Base-by-base conservation (phyloP, 2,888 invertebrate species). In the Dynastes hyllus region DNA sequence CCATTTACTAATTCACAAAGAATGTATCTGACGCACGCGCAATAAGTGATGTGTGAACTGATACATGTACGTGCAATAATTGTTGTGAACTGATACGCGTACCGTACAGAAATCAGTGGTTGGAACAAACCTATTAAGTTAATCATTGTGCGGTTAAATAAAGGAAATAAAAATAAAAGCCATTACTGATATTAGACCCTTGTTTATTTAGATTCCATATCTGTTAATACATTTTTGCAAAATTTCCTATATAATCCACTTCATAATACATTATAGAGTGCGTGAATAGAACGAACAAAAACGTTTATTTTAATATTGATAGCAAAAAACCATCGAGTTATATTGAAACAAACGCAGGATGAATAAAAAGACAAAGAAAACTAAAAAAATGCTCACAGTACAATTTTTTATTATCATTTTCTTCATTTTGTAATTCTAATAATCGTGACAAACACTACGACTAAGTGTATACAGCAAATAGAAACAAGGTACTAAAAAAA, bases 391-490 rank as follows among this genome's bases (percentile, higher is more conserved):
- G 61, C 55, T 85, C 83, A 85, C 85, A 85, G 83, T 85, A 85
- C 84, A 82, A 80, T 76, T 79, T 79, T 66, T 67, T 67, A 45
- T 75, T 32, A 32, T 58, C 29, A 13, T 75, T 40, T 63, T 61
- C 61, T 45, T 27, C 61, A 50, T 71, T 71, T 71, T 71, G 32
- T 69, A 27, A 53, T 51, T 69, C 51, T 69, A 69, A 32, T 65
- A 73, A 70, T 71, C 58, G 78, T 79, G 79, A 86, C 83, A 85
- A 84, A 84, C 83, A 85, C 85, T 88, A 87, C 84, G 69, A 51
- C 87, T 87, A 87, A 83, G 86, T 86, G 87, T 86, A 85, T 85
- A 86, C 83, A 83, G 84, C 84, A 85, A 86, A 84, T 83, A 83
- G 78, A 83, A 82, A 78, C 78, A 78, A 80, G 76, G 79, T 76